Evolutionary conservation across 2,113 vertebrate species (phyloP).

Genomic region (Phylloscopus trochiloides): DNA sequence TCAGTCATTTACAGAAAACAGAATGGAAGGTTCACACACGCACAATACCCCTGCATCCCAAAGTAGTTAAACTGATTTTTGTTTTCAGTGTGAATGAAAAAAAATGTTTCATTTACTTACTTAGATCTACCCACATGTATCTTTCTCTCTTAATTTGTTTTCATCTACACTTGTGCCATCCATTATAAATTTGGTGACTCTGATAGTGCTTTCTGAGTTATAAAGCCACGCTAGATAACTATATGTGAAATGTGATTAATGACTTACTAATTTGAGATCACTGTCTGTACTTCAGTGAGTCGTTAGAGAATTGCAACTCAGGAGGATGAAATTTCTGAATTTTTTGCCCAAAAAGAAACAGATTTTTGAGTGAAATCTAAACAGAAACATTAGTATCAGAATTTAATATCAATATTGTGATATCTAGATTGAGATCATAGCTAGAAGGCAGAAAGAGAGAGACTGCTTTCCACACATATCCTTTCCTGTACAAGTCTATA

Average conservation of each 20-base stretch:
- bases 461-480: constrained; percentile 34
- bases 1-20: background rate
- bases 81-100: background rate
- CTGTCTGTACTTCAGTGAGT: constrained; percentile 18
- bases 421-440: constrained; percentile 45
- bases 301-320: constrained; percentile 42
- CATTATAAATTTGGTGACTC: background rate
- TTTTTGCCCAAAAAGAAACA: constrained; percentile 46
- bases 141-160: background rate
- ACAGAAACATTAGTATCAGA: constrained; percentile 63
- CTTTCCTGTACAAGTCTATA: constrained; percentile 35
- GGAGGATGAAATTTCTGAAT: constrained; percentile 43
- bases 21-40: background rate
- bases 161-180: background rate
- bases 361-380: constrained; percentile 59
- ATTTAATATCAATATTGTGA: constrained; percentile 69
- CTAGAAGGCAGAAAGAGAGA: constrained; percentile 51
- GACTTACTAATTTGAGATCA: constrained; percentile 29
- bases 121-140: background rate
- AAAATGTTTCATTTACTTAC: background rate
- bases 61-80: background rate
- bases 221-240: background rate
- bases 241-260: background rate
- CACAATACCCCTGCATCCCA: too few relatives aligned
- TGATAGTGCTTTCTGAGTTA: background rate